These are phyloP conservation scores for Erpetoichthys calabaricus DNA, from an alignment of 2,797 vertebrate genomes.

Conservation along the genomic window DNA sequence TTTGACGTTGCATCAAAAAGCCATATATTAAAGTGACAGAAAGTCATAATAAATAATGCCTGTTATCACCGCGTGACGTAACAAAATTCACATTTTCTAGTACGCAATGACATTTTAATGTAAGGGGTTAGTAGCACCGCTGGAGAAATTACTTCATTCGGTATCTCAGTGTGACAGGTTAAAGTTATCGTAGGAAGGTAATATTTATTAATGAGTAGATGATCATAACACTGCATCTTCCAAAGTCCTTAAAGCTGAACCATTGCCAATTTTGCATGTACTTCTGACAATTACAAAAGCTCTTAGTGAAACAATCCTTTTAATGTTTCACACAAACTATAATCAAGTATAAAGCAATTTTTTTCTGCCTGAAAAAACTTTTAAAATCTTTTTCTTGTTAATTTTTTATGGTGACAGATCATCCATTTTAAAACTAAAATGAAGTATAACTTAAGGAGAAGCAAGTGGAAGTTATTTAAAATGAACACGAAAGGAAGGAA, in stretches of 20 bases:
- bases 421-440: too few species aligned
- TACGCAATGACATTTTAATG: constrained; percentile 13
- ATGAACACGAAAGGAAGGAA: too few species aligned
- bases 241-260: background rate
- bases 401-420: too few species aligned
- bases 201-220: constrained; percentile 8
- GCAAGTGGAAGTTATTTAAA: too few species aligned
- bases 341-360: too few species aligned
- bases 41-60: constrained; percentile 9
- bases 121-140: constrained; percentile 8
- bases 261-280: background rate
- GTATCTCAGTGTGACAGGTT: constrained; percentile 11
- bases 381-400: too few species aligned
- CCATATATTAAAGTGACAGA: constrained; percentile 4
- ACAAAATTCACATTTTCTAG: constrained; percentile 8
- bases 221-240: constrained; percentile 6
- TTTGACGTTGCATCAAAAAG: constrained; percentile 9
- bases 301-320: constrained; percentile 5
- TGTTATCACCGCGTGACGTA: constrained; percentile 3
- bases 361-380: too few species aligned
- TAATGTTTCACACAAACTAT: too few species aligned
- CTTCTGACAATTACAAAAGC: background rate
- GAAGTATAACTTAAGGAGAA: too few species aligned
- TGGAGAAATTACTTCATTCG: constrained; percentile 9
- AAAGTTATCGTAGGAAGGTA: constrained; percentile 9